phyloP scores from a whole-genome alignment of 2,797 vertebrate genomes.

The Ammospiza maritima region DNA sequence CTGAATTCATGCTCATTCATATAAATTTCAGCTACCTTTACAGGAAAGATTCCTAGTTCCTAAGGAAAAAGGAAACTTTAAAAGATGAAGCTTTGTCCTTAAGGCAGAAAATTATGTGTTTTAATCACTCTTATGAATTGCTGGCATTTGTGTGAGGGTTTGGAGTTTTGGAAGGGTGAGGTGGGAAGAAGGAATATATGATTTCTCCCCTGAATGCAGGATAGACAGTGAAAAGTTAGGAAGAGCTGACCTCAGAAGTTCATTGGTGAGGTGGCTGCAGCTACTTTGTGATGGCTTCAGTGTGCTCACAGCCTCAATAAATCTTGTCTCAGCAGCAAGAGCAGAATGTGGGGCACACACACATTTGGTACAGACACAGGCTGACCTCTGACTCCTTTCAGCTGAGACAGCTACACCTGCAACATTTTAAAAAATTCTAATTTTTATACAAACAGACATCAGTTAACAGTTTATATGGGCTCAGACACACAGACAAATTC shows the following conservation, averaged over 20 bases:
- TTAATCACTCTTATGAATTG: background rate
- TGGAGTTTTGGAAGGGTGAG: background rate
- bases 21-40: background rate
- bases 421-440: background rate
- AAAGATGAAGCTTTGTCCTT: background rate
- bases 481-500: background rate
- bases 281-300: background rate
- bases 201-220: background rate
- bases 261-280: background rate
- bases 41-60: background rate
- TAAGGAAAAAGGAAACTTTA: background rate
- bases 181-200: background rate
- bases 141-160: background rate
- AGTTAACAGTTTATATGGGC: background rate
- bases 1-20: background rate
- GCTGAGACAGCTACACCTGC: background rate
- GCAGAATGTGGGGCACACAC: background rate
- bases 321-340: background rate
- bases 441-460: background rate
- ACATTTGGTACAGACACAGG: background rate
- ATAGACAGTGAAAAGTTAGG: background rate
- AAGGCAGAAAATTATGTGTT: background rate
- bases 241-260: fast-evolving
- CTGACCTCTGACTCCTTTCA: background rate
- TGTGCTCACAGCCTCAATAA: background rate